Percentiles rank a stretch among this genome's conserved stretches.
Conservation (phyloP, 2,113 vertebrate species). For the Corythoichthys haematopterus region DNA sequence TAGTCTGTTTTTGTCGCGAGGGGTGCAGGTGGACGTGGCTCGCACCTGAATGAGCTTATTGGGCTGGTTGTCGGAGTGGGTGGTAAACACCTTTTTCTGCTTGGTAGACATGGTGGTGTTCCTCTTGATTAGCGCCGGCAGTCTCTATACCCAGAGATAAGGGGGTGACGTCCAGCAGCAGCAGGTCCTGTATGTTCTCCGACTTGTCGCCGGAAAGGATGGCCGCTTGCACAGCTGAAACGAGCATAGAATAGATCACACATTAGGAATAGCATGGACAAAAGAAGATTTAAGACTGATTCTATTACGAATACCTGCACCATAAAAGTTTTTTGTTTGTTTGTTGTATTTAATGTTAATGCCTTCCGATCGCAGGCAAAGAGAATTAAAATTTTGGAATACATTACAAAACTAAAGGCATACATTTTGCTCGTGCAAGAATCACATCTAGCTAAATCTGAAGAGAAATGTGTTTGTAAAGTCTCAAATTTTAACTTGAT, state of each 20-base stretch:
- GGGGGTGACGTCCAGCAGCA: slow-evolving; percentile 74
- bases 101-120: slow-evolving; percentile 75
- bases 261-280: not conserved
- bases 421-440: too few relatives aligned
- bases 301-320: slow-evolving; percentile 56
- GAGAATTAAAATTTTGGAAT: too few relatives aligned
- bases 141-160: slow-evolving; percentile 75
- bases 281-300: not conserved
- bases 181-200: slow-evolving; percentile 71
- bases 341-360: too few relatives aligned
- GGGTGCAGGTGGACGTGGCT: not conserved
- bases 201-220: slow-evolving; percentile 74
- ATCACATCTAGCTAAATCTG: too few relatives aligned
- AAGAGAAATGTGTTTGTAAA: too few relatives aligned
- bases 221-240: slow-evolving; percentile 73
- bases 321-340: too few relatives aligned
- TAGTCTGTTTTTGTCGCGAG: not conserved
- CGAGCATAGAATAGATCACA: not conserved
- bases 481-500: too few relatives aligned
- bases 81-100: slow-evolving; percentile 72
- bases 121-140: slow-evolving; percentile 71
- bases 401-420: too few relatives aligned
- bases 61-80: slow-evolving; percentile 71
- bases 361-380: too few relatives aligned
- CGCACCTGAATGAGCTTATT: slow-evolving; percentile 71